A percentile compares a stretch with the other conserved stretches of the same genome.
Conservation (phyloP, 2,888 invertebrate genomes). For the Xylophagus ater region DNA sequence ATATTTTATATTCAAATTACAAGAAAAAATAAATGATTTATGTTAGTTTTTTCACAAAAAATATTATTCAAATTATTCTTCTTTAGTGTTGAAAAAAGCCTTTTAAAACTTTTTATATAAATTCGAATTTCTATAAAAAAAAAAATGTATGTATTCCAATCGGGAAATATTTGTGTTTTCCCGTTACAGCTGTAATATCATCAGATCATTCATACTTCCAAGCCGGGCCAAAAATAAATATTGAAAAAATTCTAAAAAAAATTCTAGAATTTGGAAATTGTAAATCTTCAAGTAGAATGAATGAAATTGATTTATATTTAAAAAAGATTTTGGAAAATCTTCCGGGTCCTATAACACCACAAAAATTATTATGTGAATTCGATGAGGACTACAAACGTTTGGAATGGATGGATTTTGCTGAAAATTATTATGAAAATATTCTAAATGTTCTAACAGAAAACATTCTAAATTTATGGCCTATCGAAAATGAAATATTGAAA, state of each 20-base stretch:
- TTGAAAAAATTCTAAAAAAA: constrained; percentile 23
- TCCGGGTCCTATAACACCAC: constrained; percentile 47
- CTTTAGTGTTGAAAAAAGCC: too few relatives aligned
- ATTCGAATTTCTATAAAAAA: too few relatives aligned
- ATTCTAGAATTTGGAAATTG: background rate
- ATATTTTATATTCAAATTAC: too few relatives aligned
- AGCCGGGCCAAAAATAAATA: constrained; percentile 17
- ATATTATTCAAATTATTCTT: too few relatives aligned
- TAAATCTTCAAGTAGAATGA: too few relatives aligned
- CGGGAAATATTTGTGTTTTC: constrained; percentile 24
- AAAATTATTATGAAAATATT: constrained; percentile 42
- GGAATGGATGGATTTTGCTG: constrained; percentile 35
- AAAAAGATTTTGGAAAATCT: constrained; percentile 30
- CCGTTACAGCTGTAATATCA: constrained; percentile 28
- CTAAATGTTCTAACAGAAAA: constrained; percentile 41
- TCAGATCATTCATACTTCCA: background rate
- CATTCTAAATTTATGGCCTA: constrained; percentile 50
- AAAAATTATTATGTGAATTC: constrained; percentile 47
- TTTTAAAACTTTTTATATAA: too few relatives aligned
- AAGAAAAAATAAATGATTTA: too few relatives aligned
- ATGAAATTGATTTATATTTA: constrained; percentile 29
- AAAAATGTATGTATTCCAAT: constrained; percentile 6
- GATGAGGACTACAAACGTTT: constrained; percentile 37
- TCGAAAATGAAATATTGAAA: constrained; percentile 17
- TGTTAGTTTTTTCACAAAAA: too few relatives aligned